Percentiles rank a stretch among this genome's conserved stretches.
phyloP scores from a whole-genome alignment of 2,888 invertebrate species.

The Oscheius sp. region DNA sequence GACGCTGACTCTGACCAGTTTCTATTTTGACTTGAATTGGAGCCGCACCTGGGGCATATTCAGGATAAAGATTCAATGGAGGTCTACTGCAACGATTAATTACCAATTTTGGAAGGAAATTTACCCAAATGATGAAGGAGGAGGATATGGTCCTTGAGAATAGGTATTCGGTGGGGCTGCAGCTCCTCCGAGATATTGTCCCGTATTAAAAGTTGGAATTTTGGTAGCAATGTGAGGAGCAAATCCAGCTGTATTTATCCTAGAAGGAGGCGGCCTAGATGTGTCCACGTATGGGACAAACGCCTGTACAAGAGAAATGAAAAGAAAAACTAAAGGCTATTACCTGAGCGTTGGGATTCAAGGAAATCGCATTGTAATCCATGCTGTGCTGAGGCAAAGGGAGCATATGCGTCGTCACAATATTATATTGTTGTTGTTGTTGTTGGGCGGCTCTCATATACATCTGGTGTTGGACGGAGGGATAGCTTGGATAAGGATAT shows the following conservation, averaged over 20 bases:
- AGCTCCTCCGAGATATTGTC: conserved; percentile 20
- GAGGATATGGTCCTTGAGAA: neutral
- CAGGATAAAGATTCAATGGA: too few relatives aligned
- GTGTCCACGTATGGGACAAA: conserved; percentile 30
- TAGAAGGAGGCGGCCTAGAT: conserved; percentile 30
- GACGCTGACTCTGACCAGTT: conserved; percentile 24
- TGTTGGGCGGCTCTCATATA: too few relatives aligned
- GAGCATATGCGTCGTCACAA: too few relatives aligned
- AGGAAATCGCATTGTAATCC: too few relatives aligned
- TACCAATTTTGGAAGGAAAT: neutral
- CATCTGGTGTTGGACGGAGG: too few relatives aligned
- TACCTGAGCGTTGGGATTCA: too few relatives aligned
- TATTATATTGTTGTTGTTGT: too few relatives aligned
- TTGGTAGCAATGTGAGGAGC: too few relatives aligned
- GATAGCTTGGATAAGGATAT: too few relatives aligned
- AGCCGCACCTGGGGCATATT: too few relatives aligned
- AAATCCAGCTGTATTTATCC: neutral
- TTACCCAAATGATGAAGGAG: conserved; percentile 22
- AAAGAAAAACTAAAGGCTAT: too few relatives aligned
- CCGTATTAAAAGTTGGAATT: conserved; percentile 13
- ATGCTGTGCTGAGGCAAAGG: too few relatives aligned
- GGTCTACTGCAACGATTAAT: conserved; percentile 12
- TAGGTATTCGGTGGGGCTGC: neutral
- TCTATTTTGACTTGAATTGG: conserved; percentile 20
- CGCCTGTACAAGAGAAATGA: conserved; percentile 17